Conservation (phyloP, 2,113 vertebrate genomes). For the Nibea coibor region DNA sequence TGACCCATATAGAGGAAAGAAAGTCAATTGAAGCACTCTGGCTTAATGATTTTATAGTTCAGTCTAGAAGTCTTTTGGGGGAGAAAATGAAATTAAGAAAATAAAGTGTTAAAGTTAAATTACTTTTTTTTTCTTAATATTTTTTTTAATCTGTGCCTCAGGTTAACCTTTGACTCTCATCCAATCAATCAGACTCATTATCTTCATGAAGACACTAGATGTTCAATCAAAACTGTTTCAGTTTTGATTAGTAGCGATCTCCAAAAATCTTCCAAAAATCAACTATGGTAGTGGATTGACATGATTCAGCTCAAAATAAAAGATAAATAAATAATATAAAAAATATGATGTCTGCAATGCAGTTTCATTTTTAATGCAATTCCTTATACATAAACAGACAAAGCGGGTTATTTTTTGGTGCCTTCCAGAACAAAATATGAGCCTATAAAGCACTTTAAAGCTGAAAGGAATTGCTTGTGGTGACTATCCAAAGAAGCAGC, state of each 20-base stretch:
- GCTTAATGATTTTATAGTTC: constrained; percentile 27
- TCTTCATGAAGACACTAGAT: neutral
- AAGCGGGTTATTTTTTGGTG: too few species aligned
- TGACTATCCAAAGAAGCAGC: too few species aligned
- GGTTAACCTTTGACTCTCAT: constrained; percentile 18
- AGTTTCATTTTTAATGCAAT: too few species aligned
- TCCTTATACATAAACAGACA: too few species aligned
- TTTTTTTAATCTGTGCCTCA: neutral
- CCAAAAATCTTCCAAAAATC: neutral
- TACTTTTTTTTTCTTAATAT: neutral
- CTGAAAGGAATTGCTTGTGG: too few species aligned
- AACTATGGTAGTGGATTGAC: too few species aligned
- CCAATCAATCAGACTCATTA: neutral
- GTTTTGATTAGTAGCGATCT: neutral
- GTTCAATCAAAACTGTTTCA: neutral
- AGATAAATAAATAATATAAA: too few species aligned
- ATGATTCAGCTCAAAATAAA: too few species aligned
- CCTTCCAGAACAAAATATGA: too few species aligned
- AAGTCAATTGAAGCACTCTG: constrained; percentile 33
- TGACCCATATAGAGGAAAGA: constrained; percentile 46
- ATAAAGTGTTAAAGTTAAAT: neutral
- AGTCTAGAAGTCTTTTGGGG: neutral
- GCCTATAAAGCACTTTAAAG: too few species aligned
- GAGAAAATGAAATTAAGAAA: neutral
- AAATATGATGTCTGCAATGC: too few species aligned